These are phyloP conservation scores for Enoplosus armatus DNA, from an alignment of 2,797 vertebrate species.

Conservation along the genomic window DNA sequence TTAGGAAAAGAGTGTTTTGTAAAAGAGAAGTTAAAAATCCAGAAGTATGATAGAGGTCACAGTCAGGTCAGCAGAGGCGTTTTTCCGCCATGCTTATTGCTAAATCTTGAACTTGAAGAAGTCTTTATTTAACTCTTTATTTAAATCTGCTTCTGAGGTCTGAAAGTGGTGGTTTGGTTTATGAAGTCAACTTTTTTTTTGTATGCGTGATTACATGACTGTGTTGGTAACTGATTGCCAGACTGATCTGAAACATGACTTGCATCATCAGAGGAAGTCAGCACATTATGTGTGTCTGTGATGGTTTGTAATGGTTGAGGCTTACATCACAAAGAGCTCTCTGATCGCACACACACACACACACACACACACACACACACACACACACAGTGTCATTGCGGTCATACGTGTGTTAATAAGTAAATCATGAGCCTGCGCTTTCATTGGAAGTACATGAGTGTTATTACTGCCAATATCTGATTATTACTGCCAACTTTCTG, in stretches of 20 bases:
- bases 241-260: background rate
- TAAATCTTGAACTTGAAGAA: background rate
- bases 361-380: background rate
- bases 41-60: background rate
- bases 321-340: background rate
- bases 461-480: background rate
- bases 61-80: background rate
- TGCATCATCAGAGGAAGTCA: background rate
- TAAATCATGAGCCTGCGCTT: background rate
- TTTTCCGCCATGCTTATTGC: background rate
- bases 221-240: background rate
- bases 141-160: no score
- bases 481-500: no score
- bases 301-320: background rate
- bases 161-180: background rate
- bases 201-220: background rate
- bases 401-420: background rate
- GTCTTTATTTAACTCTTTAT: background rate
- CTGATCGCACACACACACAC: background rate
- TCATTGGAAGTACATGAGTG: background rate
- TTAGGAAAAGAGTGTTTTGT: no score
- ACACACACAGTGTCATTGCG: background rate
- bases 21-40: background rate
- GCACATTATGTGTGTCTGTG: background rate
- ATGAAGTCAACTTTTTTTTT: background rate